phyloP scores from a whole-genome alignment of 2,888 invertebrate genomes.

The Steinernema hermaphroditum region DNA sequence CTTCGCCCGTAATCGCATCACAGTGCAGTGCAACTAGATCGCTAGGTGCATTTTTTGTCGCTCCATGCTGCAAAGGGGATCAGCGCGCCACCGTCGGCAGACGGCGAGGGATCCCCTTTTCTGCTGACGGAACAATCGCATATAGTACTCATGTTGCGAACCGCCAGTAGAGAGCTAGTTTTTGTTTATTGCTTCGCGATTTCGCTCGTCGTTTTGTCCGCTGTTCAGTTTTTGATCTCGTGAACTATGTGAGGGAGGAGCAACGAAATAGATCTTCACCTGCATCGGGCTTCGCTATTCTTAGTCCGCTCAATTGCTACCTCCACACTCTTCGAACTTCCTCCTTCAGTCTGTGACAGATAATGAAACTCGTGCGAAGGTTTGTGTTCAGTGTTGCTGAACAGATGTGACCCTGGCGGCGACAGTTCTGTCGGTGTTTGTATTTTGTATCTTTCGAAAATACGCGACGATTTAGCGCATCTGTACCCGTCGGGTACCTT shows the following conservation, averaged over 20 bases:
- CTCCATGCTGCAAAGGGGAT: too few relatives aligned
- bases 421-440: not conserved
- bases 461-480: not conserved
- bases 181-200: conserved; percentile 23
- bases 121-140: too few relatives aligned
- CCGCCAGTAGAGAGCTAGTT: not conserved
- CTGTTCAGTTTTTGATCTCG: conserved; percentile 31
- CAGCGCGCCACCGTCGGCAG: too few relatives aligned
- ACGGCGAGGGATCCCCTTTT: too few relatives aligned
- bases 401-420: not conserved
- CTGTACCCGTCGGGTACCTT: not conserved
- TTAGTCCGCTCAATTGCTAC: conserved; percentile 3
- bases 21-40: conserved; percentile 30
- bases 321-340: not conserved
- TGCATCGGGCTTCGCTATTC: conserved; percentile 25
- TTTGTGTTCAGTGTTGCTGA: not conserved
- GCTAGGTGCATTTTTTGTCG: conserved; percentile 17
- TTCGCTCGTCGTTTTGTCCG: conserved; percentile 26
- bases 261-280: conserved; percentile 28
- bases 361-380: not conserved
- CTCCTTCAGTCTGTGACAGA: conserved; percentile 15
- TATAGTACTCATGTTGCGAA: conserved; percentile 1
- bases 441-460: not conserved
- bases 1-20: conserved; percentile 19
- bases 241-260: conserved; percentile 31